A percentile compares a stretch with the other conserved stretches of the same genome.
phyloP scores from a whole-genome alignment of 2,888 invertebrate genomes.

The Pandemis heparana region DNA sequence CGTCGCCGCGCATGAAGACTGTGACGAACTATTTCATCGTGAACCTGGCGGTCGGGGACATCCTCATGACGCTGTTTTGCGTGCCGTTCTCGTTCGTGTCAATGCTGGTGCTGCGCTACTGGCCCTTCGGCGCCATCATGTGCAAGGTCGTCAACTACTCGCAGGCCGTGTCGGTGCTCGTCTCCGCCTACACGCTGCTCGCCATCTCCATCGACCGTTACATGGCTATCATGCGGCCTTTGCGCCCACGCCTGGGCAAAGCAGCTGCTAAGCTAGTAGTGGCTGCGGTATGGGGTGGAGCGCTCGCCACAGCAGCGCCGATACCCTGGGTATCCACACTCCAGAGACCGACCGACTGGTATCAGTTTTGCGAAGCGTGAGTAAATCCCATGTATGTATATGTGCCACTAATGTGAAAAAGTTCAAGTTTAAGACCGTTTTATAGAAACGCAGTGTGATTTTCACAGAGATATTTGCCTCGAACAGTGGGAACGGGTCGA shows the following conservation, averaged over 20 bases:
- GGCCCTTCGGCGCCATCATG: slow-evolving; percentile 94
- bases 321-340: slow-evolving; percentile 91
- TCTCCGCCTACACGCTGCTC: slow-evolving; percentile 95
- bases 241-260: slow-evolving; percentile 92
- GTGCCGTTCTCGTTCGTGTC: slow-evolving; percentile 96
- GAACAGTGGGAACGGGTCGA: slow-evolving; percentile 89
- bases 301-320: slow-evolving; percentile 92
- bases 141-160: slow-evolving; percentile 94
- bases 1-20: slow-evolving; percentile 94
- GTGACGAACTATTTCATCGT: slow-evolving; percentile 97
- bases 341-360: slow-evolving; percentile 87
- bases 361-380: slow-evolving; percentile 88
- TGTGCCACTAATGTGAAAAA: slow-evolving; percentile 11
- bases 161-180: slow-evolving; percentile 92
- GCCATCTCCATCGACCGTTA: slow-evolving; percentile 96
- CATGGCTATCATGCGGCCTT: slow-evolving; percentile 95
- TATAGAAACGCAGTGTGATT: slow-evolving; percentile 42
- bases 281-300: slow-evolving; percentile 90
- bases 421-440: slow-evolving; percentile 1
- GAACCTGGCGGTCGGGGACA: slow-evolving; percentile 95
- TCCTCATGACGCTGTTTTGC: slow-evolving; percentile 95
- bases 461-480: slow-evolving; percentile 88
- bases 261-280: slow-evolving; percentile 89
- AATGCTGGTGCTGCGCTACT: slow-evolving; percentile 91
- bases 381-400: slow-evolving; percentile 58